Conservation (phyloP, 2,113 vertebrate species). For the Tylochromis polylepis region DNA sequence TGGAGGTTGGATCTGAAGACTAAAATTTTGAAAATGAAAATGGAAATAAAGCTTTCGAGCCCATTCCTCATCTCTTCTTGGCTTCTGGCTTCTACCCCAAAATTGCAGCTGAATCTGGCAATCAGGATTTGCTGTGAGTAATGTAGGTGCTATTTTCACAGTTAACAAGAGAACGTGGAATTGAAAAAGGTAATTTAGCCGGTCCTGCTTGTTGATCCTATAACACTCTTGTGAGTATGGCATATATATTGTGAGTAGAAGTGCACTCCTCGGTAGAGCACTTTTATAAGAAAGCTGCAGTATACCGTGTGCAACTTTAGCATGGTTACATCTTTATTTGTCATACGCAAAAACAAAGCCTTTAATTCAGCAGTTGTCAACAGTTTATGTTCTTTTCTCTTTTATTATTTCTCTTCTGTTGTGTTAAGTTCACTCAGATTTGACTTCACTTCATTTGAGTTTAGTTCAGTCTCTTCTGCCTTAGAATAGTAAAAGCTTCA, state of each 20-base stretch:
- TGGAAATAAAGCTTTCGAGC: background rate
- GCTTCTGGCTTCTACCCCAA: background rate
- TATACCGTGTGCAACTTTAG: fast-evolving
- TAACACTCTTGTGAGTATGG: background rate
- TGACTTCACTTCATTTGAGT: background rate
- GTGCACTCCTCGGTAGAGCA: background rate
- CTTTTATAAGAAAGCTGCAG: background rate
- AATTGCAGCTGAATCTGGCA: background rate
- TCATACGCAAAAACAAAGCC: background rate
- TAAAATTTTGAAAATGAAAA: background rate
- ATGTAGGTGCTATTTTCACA: background rate
- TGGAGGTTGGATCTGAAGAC: background rate
- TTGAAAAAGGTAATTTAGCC: background rate
- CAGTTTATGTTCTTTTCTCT: background rate
- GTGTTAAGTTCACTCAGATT: background rate
- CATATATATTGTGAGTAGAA: background rate
- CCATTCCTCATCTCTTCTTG: background rate
- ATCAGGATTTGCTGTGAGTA: background rate
- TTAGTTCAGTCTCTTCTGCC: background rate
- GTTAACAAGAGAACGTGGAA: background rate
- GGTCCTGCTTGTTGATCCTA: background rate
- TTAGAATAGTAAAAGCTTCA: constrained; percentile 13
- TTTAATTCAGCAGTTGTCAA: background rate
- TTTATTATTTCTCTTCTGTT: background rate
- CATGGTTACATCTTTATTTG: background rate